Evolutionary conservation across 1,140 invertebrate species (phyloP), one percentile per base, ranked within the genome.

Genomic region (Pentalonia nigronervosa): DNA sequence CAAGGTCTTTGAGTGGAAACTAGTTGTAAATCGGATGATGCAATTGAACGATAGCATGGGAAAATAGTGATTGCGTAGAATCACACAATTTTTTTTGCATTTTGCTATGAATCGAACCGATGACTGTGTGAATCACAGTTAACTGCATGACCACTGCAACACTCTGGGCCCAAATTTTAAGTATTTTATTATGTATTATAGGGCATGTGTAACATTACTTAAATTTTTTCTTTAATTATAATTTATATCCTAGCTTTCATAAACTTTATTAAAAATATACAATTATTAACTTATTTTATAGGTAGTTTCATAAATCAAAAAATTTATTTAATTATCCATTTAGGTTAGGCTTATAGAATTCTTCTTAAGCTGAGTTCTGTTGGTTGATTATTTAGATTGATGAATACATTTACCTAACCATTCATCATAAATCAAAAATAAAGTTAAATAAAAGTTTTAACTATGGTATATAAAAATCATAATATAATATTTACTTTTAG

Each of bases 401-500:
- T 14, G 9, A 67, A 67, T 67, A 3, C 30, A 60, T 30, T 30
- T 25, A 53, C 21, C 56, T 56, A 25, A 56, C 23, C 56, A 56
- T 56, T 25, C 0, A 56, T 56, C 25, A 56, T 53, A 20, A 53
- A 53, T 53, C 6, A 53, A 53, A 53, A 53, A 20, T 53, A 53
- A 53, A 53, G 50, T 41, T 41, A 41, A 41, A 41, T 41, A 41
- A 41, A 41, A 41, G 41, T 67, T n/a, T 4, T 17, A 76, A n/a
- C 14, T 1, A 17, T 17, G 25, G 23, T 14, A 84, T 30, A 48
- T 17, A 87, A 86, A 60, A 86, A 30, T n/a, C 7, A 88, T n/a
- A 1, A 50, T 53, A 34, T 50, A 21, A 11, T 36, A 34, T 53
- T 96, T 96, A 99, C 98, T 98, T 96, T 98, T 98, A 94, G 98